Percentiles rank a stretch among this genome's conserved stretches.
Evolutionary conservation across 2,888 invertebrate genomes (phyloP).

Genomic region (Heteromurus nitidus): DNA sequence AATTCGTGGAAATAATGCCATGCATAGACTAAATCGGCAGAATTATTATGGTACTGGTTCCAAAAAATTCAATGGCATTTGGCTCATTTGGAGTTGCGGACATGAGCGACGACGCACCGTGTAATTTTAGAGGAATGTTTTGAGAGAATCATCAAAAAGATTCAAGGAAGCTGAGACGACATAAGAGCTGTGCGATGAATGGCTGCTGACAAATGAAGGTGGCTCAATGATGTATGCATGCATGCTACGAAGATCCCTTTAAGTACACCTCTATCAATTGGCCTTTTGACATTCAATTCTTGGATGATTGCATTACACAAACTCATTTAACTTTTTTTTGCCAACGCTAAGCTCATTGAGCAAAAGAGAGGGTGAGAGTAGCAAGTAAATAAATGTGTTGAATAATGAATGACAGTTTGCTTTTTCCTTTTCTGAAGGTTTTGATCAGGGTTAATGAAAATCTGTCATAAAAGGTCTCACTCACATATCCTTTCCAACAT

Average conservation of each 20-base stretch:
- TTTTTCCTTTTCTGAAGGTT: slow-evolving; percentile 46
- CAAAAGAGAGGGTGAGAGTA: slow-evolving; percentile 1
- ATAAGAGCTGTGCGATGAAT: not conserved
- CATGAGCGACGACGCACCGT: not conserved
- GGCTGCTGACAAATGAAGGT: slow-evolving; percentile 49
- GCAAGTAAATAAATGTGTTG: not conserved
- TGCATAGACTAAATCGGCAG: not conserved
- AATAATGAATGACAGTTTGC: not conserved
- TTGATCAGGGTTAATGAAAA: slow-evolving; percentile 60
- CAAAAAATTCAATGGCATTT: slow-evolving; percentile 1
- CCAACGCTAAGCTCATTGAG: slow-evolving; percentile 16
- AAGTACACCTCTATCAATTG: slow-evolving; percentile 26
- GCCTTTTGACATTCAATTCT: slow-evolving; percentile 52
- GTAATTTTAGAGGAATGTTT: not conserved
- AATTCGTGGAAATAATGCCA: not conserved
- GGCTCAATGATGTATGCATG: slow-evolving; percentile 15
- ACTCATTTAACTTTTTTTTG: not conserved
- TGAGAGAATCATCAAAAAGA: not conserved
- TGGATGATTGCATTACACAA: slow-evolving; percentile 14
- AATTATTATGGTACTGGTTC: not conserved
- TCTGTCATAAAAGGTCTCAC: slow-evolving; percentile 49
- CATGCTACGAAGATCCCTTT: slow-evolving; percentile 32
- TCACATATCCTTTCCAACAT: not conserved
- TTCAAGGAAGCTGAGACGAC: slow-evolving; percentile 1
- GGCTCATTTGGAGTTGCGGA: no score